Evolutionary conservation across 1,140 invertebrate species (phyloP), one percentile per base, ranked within the genome.

Genomic region (Anastrepha ludens): DNA sequence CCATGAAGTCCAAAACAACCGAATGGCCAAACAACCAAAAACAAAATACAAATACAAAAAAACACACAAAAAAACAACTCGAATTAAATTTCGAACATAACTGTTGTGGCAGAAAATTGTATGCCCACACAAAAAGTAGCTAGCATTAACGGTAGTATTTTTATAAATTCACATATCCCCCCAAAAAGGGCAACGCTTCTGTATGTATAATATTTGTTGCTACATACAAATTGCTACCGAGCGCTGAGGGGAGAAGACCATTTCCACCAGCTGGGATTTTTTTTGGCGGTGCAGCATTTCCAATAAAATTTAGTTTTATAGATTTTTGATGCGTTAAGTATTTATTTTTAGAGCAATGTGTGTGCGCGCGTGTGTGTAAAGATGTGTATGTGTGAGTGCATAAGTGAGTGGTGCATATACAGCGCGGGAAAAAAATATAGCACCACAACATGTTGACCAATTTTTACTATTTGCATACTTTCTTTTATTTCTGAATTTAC

Each of bases 231-330:
- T 39, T 67, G 64, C 11, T 8, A 11, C 50, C 50, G 50, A 55
- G 50, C 50, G 11, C 6, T 2, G 50, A 29, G 50, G 11, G 50
- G 50, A 55, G 50, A 11, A 55, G 11, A 2, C 50, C 50, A 55
- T 55, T 55, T 55, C 50, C 50, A 55, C 6, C 20, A 9, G 41
- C 67, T 15, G 67, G 9, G 41, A 44, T 74, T 44, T 17, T 74
- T 74, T 74, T 74, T 74, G 9, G 67, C 41, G 64, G 9, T 41
- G 41, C 41, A 74, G 67, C 41, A 74, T 44, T 74, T 74, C 39
- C 11, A 74, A 74, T 74, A 74, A 74, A 74, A 74, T 74, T 67
- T 74, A 74, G 67, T 74, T 74, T 44, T 74, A 74, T 74, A 74
- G 67, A 74, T 74, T 74, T 74, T 74, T 41, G 67, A n/a, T 47